phyloP scores from a whole-genome alignment of 2,888 invertebrate genomes.

The Timandra comae region DNA sequence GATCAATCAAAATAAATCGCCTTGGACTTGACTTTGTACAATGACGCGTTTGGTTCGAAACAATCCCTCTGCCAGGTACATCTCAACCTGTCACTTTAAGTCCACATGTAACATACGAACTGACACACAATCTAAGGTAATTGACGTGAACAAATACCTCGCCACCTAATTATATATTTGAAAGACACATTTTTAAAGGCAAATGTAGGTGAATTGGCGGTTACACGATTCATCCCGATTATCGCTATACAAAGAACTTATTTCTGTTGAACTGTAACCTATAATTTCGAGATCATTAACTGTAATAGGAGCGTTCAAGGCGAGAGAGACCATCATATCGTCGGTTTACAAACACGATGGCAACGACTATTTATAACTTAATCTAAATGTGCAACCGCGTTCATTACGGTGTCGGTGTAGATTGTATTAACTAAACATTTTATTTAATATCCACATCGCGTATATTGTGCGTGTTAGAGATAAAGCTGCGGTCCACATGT shows the following conservation, averaged over 20 bases:
- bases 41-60: conserved; percentile 27
- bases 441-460: conserved; percentile 58
- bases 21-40: conserved; percentile 54
- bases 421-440: conserved; percentile 60
- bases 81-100: conserved; percentile 24
- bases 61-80: conserved; percentile 25
- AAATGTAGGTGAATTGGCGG: not conserved
- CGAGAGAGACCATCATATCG: conserved; percentile 24
- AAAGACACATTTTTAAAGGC: not conserved
- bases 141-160: conserved; percentile 25
- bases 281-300: conserved; percentile 23
- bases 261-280: conserved; percentile 18
- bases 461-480: conserved; percentile 51
- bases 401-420: conserved; percentile 47
- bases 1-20: conserved; percentile 51
- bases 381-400: conserved; percentile 47
- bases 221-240: not conserved
- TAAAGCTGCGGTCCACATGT: conserved; percentile 73
- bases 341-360: conserved; percentile 26
- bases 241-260: conserved; percentile 6
- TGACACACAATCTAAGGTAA: conserved; percentile 17
- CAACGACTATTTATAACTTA: conserved; percentile 33
- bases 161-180: conserved; percentile 1
- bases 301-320: conserved; percentile 23
- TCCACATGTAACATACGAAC: conserved; percentile 15